Base-by-base conservation (phyloP, 2,113 vertebrate species). In the Glaucomys volans region DNA sequence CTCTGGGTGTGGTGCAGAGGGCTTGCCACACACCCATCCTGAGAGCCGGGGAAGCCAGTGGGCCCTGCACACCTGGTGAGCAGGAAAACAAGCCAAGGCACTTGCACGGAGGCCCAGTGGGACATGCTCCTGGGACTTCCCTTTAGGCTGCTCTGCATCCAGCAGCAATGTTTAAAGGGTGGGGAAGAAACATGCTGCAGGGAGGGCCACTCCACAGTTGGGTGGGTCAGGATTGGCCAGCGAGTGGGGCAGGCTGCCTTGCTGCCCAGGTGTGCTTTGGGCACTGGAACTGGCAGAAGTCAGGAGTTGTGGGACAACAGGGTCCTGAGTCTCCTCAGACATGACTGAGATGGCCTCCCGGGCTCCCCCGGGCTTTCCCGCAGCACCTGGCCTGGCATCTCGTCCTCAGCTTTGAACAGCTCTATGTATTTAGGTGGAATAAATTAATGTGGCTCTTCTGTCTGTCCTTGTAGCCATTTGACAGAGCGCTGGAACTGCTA, bases 31-130 rank as follows among this genome's bases (percentile, higher is more conserved):
- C 18, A 17, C 22, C 14, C 64, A 66, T 14, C 30, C 30, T 35
- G 62, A 14, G 32, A 35, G 1, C 62, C 24, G n/a, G n/a, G 2
- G 52, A 0, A 28, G 18, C 82, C 22, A 0, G 1, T 32, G 20
- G 0, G 37, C 28, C 0, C 0, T 0, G 44, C 18, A 4, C 14
- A 5, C 5, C 0, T 7, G 14, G 16, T 9, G 42, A 26, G 16
- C 28, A 1, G 81, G 42, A 10, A 74, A n/a, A 64, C 16, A 8
- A 64, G 40, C 30, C 0, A 2, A 2, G 14, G 4, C 42, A 2
- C 37, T 20, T 17, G 22, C 42, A 64, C 9, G 20, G 12, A 69
- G 30, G 2, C 35, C 17, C 44, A 2, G 0, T 0, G 5, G 42
- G 22, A 18, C 30, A 0, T 30, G 1, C 0, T 12, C 32, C 74